Evolutionary conservation across 2,113 vertebrate genomes (phyloP).

Genomic region (Podarcis muralis): DNA sequence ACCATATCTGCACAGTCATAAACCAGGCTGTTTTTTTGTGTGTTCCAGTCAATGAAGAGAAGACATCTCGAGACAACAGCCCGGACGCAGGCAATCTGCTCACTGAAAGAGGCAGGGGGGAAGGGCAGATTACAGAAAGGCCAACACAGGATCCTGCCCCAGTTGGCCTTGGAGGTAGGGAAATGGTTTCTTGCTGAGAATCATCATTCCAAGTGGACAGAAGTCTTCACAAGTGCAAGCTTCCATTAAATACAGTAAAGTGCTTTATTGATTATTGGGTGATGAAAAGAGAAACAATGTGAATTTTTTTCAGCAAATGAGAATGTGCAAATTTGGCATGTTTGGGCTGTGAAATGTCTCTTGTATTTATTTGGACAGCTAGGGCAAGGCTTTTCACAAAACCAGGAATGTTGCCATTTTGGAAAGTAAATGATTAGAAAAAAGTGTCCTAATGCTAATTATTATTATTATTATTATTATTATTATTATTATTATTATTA

Average conservation of each 20-base stretch:
- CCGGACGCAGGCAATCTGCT: conserved; percentile 74
- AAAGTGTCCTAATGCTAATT: no score
- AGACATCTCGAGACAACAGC: conserved; percentile 42
- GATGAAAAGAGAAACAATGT: not conserved
- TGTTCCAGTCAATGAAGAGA: conserved; percentile 76
- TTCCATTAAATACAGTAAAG: conserved; percentile 4
- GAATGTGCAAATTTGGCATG: not conserved
- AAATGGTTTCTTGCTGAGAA: not conserved
- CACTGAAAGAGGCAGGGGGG: conserved; percentile 53
- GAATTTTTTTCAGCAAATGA: conserved; percentile 25
- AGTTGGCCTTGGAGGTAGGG: conserved; percentile 75
- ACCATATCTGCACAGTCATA: conserved; percentile 32
- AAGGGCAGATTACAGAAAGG: conserved; percentile 52
- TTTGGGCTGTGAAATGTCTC: conserved; percentile 1
- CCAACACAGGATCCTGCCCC: conserved; percentile 36
- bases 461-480: no score
- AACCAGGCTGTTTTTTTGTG: conserved; percentile 55
- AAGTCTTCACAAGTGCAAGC: not conserved
- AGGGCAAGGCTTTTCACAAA: not conserved
- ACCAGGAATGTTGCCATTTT: not conserved
- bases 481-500: no score
- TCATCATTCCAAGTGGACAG: conserved; percentile 6
- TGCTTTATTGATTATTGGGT: not conserved
- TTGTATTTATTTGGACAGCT: conserved; percentile 15
- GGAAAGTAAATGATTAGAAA: conserved; percentile 2